Base-by-base conservation (phyloP, 1,140 invertebrate genomes). In the Drosophila sulfurigaster region DNA sequence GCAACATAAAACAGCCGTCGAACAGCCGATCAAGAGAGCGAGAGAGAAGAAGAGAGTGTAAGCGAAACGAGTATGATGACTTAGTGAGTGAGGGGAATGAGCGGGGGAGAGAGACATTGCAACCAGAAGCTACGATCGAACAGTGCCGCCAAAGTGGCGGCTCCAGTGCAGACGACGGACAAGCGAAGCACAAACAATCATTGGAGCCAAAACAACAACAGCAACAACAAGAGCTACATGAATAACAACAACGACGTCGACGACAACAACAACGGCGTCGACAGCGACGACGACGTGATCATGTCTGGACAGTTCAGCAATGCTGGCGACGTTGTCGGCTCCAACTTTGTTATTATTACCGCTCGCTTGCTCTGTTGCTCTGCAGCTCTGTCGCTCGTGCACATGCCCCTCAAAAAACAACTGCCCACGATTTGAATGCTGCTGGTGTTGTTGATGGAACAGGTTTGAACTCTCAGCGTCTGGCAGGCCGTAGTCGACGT, bases 331-430 rank as follows among this genome's bases (percentile, higher is more conserved):
- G 85, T 58, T 79, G 83, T 74, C 81, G 85, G 85, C 81, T 89
- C 78, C 85, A 83, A 89, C 75, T 88, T 89, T 88, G 81, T 89
- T 88, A 85, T 88, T 89, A 75, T 85, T 87, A 76, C 79, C 67
- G 75, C 68, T 79, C 76, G 82, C 41, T 43, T 13, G 41, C 41
- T 43, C 41, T 43, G 41, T 13, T n/a, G 41, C 68, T 79, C 75
- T 4, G 20, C 20, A 4, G 35, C 35, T 43, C 41, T 43, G 41
- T 43, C 41, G 41, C 68, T 79, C 76, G 82, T 86, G 77, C 83
- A 87, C 83, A 82, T 88, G 79, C 80, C 79, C 76, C 82, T 69
- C 49, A 32, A 32, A 41, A 16, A 67, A 51, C 62, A 76, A 75
- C 69, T 74, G 79, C 72, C 70, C 63, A 82, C 68, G 73, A 82